phyloP scores from a whole-genome alignment of 2,888 invertebrate genomes.

The Tromatobia lineatoria region DNA sequence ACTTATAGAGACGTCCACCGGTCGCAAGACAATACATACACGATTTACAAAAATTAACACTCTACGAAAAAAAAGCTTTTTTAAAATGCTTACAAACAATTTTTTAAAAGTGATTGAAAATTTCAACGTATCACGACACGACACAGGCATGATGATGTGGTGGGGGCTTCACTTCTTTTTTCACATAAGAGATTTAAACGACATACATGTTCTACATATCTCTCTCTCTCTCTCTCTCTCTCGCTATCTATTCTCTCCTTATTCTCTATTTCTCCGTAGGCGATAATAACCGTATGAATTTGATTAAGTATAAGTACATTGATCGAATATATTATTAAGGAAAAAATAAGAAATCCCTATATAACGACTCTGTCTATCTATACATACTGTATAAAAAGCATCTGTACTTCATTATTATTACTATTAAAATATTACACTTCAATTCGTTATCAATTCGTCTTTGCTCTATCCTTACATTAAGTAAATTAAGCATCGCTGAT shows the following conservation, averaged over 20 bases:
- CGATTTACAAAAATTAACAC: slow-evolving; percentile 45
- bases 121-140: slow-evolving; percentile 57
- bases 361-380: slow-evolving; percentile 83
- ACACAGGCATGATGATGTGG: slow-evolving; percentile 51
- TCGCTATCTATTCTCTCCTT: slow-evolving; percentile 66
- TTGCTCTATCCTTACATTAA: slow-evolving; percentile 41
- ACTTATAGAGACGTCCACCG: slow-evolving; percentile 51
- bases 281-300: slow-evolving; percentile 79
- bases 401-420: slow-evolving; percentile 84
- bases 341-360: slow-evolving; percentile 76
- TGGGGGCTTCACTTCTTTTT: slow-evolving; percentile 64
- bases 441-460: slow-evolving; percentile 70
- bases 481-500: background rate
- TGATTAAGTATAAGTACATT: slow-evolving; percentile 81
- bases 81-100: slow-evolving; percentile 35
- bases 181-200: slow-evolving; percentile 62
- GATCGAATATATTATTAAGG: slow-evolving; percentile 74
- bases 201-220: slow-evolving; percentile 77
- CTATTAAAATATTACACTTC: slow-evolving; percentile 83
- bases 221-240: slow-evolving; percentile 67
- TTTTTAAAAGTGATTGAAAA: slow-evolving; percentile 23
- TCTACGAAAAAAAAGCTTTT: slow-evolving; percentile 29
- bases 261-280: slow-evolving; percentile 75
- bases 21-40: slow-evolving; percentile 35
- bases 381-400: slow-evolving; percentile 85